Evolutionary conservation across 2,888 invertebrate genomes (phyloP), one percentile per base, ranked within the genome.

Genomic region (Drosophila fulvimacula): DNA sequence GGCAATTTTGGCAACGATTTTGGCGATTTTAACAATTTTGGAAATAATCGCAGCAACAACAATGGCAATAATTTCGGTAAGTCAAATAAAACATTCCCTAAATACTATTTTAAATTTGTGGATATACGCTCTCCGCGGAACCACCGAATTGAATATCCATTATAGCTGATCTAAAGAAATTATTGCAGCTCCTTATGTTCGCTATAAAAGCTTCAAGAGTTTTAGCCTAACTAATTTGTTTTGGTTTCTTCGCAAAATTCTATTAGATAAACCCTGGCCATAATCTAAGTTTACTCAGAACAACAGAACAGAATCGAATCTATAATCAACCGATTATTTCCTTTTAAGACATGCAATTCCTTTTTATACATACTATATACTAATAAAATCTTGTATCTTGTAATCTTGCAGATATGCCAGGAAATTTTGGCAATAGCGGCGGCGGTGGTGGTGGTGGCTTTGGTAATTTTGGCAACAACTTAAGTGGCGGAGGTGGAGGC

Each of bases 1-100:
- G 88, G 86, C 55, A 79, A 76, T 59, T 76, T 78, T 41, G 82
- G 78, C 51, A 87, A 82, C 58, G 81, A 77, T 64, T 74, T 76
- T 78, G 89, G 84, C 58, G 85, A 73, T 72, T 74, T 72, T 69
- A 74, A 83, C 69, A 84, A 81, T 69, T 88, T 87, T 65, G 90
- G 90, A 38, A 86, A 85, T 63, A 79, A 82, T 46, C 88, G 82
- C 53, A 80, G 88, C 53, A 80, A 79, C 55, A 80, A 79, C 55
- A 76, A 76, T 38, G 81, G 83, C 44, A 82, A 79, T 27, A 82
- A 82, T 36, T 81, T 78, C 41, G 82, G 90, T 62, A 76, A 74
- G 78, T 30, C 27, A 6, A 30, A 30, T 30, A 6, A 30, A 30
- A 30, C 6, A 30, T 1, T 30, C 6, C 27, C 7, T 7, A 30